phyloP scores from a whole-genome alignment of 2,113 vertebrate genomes.

The Hippocampus zosterae region DNA sequence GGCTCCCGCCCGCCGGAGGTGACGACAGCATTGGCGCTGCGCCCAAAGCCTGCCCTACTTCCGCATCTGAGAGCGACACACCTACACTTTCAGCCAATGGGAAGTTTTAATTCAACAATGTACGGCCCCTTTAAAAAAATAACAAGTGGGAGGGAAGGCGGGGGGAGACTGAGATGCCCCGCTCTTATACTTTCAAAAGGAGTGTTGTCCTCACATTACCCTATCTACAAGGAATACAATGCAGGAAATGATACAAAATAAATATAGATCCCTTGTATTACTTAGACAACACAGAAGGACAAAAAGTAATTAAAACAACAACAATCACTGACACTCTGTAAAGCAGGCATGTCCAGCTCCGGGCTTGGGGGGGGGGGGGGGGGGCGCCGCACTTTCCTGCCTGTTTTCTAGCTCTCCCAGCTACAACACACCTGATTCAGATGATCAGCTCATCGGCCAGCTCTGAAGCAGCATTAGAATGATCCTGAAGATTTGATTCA shows the following conservation, averaged over 20 bases:
- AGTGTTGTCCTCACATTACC: conserved; percentile 19
- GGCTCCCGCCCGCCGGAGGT: conserved; percentile 63
- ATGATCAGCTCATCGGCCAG: too few relatives aligned
- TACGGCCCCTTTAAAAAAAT: conserved; percentile 43
- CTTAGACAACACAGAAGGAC: too few relatives aligned
- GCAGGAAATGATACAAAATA: background rate
- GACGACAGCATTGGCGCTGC: conserved; percentile 46
- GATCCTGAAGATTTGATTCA: too few relatives aligned
- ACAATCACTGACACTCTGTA: too few relatives aligned
- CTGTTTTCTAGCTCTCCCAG: too few relatives aligned
- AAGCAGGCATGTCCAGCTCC: too few relatives aligned
- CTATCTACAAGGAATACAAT: background rate
- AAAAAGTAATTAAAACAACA: too few relatives aligned
- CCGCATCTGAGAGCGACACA: conserved; percentile 60
- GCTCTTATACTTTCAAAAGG: background rate
- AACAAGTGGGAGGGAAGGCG: background rate
- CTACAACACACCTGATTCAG: too few relatives aligned
- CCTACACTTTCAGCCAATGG: conserved; percentile 70
- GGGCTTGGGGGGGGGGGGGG: too few relatives aligned
- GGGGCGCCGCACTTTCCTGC: too few relatives aligned
- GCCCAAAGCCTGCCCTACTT: conserved; percentile 30
- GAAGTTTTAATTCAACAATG: conserved; percentile 22
- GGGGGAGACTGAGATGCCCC: background rate
- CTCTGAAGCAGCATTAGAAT: too few relatives aligned
- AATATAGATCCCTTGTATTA: background rate